These are phyloP conservation scores for Platyscapa corneri DNA, from an alignment of 1,140 invertebrate species.

Conservation along the genomic window DNA sequence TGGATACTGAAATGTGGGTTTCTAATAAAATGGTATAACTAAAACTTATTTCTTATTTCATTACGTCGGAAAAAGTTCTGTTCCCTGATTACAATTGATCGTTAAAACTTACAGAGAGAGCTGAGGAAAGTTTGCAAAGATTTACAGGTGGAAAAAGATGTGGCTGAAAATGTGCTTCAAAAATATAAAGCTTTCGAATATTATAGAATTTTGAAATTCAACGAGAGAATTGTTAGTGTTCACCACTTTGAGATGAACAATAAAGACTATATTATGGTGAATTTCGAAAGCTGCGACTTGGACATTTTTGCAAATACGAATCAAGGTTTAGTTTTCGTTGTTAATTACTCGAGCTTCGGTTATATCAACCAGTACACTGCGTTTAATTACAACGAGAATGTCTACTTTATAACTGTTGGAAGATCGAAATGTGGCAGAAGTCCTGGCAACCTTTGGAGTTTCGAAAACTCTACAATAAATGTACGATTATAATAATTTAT, in stretches of 20 bases:
- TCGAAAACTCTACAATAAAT: conserved; percentile 59
- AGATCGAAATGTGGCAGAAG: conserved; percentile 52
- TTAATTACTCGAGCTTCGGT: conserved; percentile 58
- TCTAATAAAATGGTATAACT: conserved; percentile 58
- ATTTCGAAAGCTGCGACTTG: conserved; percentile 61
- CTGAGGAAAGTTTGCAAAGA: conserved; percentile 63
- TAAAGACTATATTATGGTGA: conserved; percentile 67
- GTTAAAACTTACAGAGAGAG: conserved; percentile 56
- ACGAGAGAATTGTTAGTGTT: conserved; percentile 60
- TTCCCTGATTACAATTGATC: conserved; percentile 19
- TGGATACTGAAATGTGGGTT: conserved; percentile 55
- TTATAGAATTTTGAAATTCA: conserved; percentile 63
- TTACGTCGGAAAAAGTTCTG: not conserved
- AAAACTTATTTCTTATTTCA: too few relatives aligned
- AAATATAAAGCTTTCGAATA: conserved; percentile 72
- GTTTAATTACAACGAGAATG: conserved; percentile 54
- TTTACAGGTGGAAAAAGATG: conserved; percentile 57
- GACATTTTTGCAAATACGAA: conserved; percentile 56
- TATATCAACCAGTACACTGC: conserved; percentile 63
- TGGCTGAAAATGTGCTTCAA: conserved; percentile 66
- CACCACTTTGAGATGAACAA: conserved; percentile 63
- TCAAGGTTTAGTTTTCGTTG: conserved; percentile 53
- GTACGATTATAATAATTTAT: conserved; percentile 48
- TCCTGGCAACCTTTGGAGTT: conserved; percentile 69
- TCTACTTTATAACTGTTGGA: conserved; percentile 67